Evolutionary conservation across 2,113 vertebrate genomes (phyloP).

Genomic region (Ramphastos sulfuratus): DNA sequence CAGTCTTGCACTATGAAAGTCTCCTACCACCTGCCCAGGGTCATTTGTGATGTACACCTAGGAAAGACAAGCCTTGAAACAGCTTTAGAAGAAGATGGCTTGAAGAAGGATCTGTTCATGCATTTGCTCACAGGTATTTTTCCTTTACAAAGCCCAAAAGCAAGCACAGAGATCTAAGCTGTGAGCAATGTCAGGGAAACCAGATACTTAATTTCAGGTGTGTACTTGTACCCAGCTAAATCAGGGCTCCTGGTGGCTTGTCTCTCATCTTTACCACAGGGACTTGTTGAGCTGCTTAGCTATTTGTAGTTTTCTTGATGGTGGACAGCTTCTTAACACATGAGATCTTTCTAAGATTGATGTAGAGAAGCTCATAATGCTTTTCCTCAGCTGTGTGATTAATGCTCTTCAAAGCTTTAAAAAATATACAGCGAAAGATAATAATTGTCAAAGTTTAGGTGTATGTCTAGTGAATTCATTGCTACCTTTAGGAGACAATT

Average conservation of each 20-base stretch:
- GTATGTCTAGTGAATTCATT: conserved; percentile 66
- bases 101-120: background rate
- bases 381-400: conserved; percentile 61
- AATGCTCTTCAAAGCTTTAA: conserved; percentile 59
- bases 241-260: background rate
- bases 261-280: background rate
- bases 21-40: background rate
- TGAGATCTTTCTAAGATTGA: conserved; percentile 25
- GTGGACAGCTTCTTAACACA: conserved; percentile 11
- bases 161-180: background rate
- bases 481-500: conserved; percentile 65
- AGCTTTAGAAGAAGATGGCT: background rate
- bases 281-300: background rate
- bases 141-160: background rate
- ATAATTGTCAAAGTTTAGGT: conserved; percentile 73
- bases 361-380: conserved; percentile 59
- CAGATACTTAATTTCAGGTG: background rate
- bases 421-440: conserved; percentile 29
- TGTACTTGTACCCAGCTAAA: background rate
- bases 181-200: background rate
- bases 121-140: background rate
- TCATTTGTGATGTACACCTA: background rate
- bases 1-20: background rate
- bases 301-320: background rate
- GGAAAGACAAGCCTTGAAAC: background rate